Evolutionary conservation across 2,113 vertebrate species (phyloP).

Genomic region (Callionymus lyra): DNA sequence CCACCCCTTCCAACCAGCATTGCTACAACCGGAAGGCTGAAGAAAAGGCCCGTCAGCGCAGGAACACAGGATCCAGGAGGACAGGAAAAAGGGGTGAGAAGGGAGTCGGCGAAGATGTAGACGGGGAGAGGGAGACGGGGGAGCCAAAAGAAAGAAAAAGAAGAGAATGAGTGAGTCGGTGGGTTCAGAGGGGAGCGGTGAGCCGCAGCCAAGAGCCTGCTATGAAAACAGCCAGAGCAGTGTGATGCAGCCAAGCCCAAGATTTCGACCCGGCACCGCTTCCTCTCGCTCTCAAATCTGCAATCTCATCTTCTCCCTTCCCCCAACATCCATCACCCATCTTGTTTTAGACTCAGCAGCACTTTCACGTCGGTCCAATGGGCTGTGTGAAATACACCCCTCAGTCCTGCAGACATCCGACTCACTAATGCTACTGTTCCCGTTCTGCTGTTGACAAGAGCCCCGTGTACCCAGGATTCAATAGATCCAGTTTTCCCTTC

Average conservation of each 20-base stretch:
- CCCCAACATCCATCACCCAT: slow-evolving; percentile 20
- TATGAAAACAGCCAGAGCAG: slow-evolving; percentile 57
- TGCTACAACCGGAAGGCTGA: slow-evolving; percentile 33
- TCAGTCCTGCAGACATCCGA: slow-evolving; percentile 15
- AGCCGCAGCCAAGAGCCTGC: slow-evolving; percentile 32
- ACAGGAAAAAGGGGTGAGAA: slow-evolving; percentile 22
- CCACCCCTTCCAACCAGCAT: slow-evolving; percentile 18
- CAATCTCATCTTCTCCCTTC: slow-evolving; percentile 51
- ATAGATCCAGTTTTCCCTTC: too few relatives aligned
- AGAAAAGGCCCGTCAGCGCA: slow-evolving; percentile 2
- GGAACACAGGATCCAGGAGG: slow-evolving; percentile 2
- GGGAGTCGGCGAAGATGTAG: slow-evolving; percentile 3
- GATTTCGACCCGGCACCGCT: slow-evolving; percentile 41
- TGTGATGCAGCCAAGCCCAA: slow-evolving; percentile 54
- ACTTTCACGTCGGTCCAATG: slow-evolving; percentile 44
- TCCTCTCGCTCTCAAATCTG: slow-evolving; percentile 41
- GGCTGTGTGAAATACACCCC: slow-evolving; percentile 31
- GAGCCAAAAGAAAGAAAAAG: slow-evolving; percentile 23
- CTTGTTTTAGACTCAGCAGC: slow-evolving; percentile 42
- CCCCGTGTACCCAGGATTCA: too few relatives aligned
- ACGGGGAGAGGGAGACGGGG: slow-evolving; percentile 15
- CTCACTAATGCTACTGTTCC: slow-evolving; percentile 7
- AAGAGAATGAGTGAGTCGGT: slow-evolving; percentile 3
- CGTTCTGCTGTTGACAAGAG: too few relatives aligned
- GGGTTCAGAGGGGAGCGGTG: slow-evolving; percentile 10